phyloP scores from a whole-genome alignment of 1,140 invertebrate genomes.

The Drosophila carrolli region DNA sequence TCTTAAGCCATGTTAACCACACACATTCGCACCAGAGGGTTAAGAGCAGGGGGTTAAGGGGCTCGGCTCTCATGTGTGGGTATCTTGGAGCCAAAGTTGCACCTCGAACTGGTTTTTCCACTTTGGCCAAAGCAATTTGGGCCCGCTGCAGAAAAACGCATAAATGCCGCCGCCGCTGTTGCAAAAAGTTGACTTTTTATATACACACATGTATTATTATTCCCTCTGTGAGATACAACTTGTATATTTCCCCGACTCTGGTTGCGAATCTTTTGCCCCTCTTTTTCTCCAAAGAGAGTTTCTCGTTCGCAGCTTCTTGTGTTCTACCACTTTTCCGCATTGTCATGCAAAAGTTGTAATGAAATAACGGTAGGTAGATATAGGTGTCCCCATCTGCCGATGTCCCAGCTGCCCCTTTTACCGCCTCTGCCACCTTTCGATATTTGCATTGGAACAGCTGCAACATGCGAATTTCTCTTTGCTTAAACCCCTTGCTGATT shows the following conservation, averaged over 20 bases:
- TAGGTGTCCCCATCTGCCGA: constrained; percentile 29
- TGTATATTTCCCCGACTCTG: constrained; percentile 17
- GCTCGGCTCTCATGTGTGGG: constrained; percentile 33
- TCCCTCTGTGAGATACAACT: constrained; percentile 7
- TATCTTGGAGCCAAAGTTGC: constrained; percentile 59
- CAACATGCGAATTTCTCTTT: constrained; percentile 36
- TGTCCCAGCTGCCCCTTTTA: background rate
- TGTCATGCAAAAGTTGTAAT: constrained; percentile 80
- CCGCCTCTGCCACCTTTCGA: background rate
- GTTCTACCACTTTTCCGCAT: constrained; percentile 48
- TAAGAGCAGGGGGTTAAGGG: background rate
- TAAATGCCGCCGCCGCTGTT: constrained; percentile 39
- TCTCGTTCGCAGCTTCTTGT: constrained; percentile 24
- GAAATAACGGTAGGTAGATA: constrained; percentile 66
- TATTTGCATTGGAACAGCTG: constrained; percentile 21
- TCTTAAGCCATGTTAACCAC: constrained; percentile 82
- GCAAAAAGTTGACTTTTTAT: constrained; percentile 35
- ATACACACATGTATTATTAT: constrained; percentile 22
- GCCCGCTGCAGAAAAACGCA: constrained; percentile 57
- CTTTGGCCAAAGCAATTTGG: constrained; percentile 81
- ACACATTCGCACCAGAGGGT: constrained; percentile 66
- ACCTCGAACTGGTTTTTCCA: constrained; percentile 78
- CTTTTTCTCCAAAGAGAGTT: constrained; percentile 5
- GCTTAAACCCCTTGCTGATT: constrained; percentile 15
- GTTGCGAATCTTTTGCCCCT: constrained; percentile 22